Evolutionary conservation across 2,888 invertebrate species (phyloP), one percentile per base, ranked within the genome.

Genomic region (Dryococelus australis): DNA sequence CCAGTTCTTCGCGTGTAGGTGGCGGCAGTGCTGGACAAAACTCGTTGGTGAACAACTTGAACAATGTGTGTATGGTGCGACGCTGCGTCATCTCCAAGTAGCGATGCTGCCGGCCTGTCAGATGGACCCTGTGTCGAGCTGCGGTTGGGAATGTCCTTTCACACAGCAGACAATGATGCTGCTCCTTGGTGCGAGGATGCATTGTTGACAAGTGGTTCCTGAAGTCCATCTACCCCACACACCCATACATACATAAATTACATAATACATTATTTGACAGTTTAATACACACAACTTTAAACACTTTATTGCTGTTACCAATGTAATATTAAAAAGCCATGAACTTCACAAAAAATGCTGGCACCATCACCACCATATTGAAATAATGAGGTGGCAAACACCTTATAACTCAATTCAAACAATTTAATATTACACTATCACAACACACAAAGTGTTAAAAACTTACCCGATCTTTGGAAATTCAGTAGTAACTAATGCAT

Each of bases 61-160:
- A 92, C 87, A 92, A 90, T 78, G 92, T 91, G 86, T 92, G 92
- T 87, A 92, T 92, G 13, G 92, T 92, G 89, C 92, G 91, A 86
- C 92, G 91, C 88, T 92, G 92, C 0, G 91, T 91, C 28, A 92
- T 89, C 89, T 92, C 92, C 79, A 92, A 91, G 81, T 92, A 92
- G 86, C 91, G 91, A 88, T 92, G 92, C 89, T 92, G 92, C 87
- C 92, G 92, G 24, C 92, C 92, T 24, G 91, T 90, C 84, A 92
- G 90, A 89, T 92, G 92, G 26, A 91, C 90, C 80, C 91, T 90
- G 87, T 92, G 92, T 85, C 92, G 90, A 8, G 91, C 90, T 0
- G 91, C 91, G 26, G 92, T 91, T 65, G 92, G 91, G 84, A 92
- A 92, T 91, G 92, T 92, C 86, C 91, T 91, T 88, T 92, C 92